These are phyloP conservation scores for Mormyrus iriodes DNA, from an alignment of 2,113 vertebrate genomes.

Conservation along the genomic window DNA sequence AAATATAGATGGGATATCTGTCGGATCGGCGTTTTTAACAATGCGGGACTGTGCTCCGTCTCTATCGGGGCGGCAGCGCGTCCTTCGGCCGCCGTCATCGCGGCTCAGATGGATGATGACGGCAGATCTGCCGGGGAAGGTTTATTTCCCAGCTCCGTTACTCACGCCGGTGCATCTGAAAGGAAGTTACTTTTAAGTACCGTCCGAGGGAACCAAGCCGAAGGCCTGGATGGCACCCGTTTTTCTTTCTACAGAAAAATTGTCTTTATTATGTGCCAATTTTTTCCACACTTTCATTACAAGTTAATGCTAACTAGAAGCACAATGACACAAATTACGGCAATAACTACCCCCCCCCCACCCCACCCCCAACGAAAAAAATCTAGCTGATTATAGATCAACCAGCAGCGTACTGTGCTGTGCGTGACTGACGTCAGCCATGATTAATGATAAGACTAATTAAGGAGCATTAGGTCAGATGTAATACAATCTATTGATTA, in stretches of 20 bases:
- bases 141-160: not conserved
- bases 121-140: not conserved
- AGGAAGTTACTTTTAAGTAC: not conserved
- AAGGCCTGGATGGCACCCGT: not conserved
- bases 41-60: not conserved
- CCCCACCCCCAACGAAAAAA: not conserved
- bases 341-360: not conserved
- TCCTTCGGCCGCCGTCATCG: not conserved
- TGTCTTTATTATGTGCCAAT: not conserved
- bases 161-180: not conserved
- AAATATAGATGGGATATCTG: constrained; percentile 3
- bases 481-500: not conserved
- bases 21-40: not conserved
- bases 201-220: not conserved
- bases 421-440: not conserved
- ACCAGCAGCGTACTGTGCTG: not conserved
- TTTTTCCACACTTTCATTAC: not conserved
- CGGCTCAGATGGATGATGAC: not conserved
- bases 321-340: not conserved
- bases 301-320: not conserved
- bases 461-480: not conserved
- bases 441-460: constrained; percentile 13
- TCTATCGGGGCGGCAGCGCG: not conserved
- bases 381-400: not conserved
- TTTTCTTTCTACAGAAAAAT: not conserved